Evolutionary conservation across 1,140 invertebrate genomes (phyloP), one percentile per base, ranked within the genome.

Genomic region (Dolichoris vasculosae): DNA sequence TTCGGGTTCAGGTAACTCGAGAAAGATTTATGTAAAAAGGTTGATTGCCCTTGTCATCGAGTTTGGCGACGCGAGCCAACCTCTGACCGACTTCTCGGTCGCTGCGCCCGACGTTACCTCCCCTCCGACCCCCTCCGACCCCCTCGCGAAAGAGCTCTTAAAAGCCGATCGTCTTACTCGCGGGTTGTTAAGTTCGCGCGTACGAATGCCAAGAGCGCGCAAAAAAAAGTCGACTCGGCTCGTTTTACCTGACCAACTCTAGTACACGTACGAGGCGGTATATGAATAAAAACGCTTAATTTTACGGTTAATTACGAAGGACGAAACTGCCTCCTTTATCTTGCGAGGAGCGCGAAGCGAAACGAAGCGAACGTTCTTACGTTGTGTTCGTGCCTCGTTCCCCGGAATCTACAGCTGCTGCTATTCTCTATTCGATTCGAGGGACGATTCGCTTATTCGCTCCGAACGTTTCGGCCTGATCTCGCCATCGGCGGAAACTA

Each of bases 231-330:
- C 23, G 55, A 26, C 23, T 2, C 55, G 23, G 6, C 55, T 59
- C 23, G 55, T 2, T 26, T 59, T 59, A 59, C 55, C 55, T 59
- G 55, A 0, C 55, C 55, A 26, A 59, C 30, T 17, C 20, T 17
- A 32, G 32, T 67, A 26, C 17, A 35, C 32, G 64, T 32, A 20
- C 26, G 30, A 3, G 26, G 63, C 63, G 63, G 2, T 67, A 26
- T 15, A 67, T 11, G 32, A 0, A 30, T 30, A 35, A 35, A 67
- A n/a, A 43, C 40, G 43, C 38, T 43, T 73, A 73, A 73, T 73
- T 73, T 73, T 43, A 73, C 43, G 69, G 38, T 73, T 43, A 73
- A 73, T 73, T 73, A 73, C 40, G 23, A 38, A 32, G 38, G n/a
- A 23, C 2, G 23, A 26, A 40, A 32, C 38, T 17, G 15, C 23